These are phyloP conservation scores for Rallus limicola DNA, from an alignment of 2,113 vertebrate genomes.

Conservation along the genomic window DNA sequence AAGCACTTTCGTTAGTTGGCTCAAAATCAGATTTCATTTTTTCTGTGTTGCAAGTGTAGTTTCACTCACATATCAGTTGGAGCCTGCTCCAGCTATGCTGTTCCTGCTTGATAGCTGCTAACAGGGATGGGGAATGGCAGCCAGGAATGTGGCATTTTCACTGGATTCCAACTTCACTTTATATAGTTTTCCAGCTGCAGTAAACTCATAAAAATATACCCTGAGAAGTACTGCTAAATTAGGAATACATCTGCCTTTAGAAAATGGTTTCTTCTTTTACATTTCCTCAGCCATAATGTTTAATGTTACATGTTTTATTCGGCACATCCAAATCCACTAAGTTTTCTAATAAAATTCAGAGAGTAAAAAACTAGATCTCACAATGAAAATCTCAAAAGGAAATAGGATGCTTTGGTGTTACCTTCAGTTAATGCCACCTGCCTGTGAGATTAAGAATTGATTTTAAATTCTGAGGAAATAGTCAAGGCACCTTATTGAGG, in stretches of 20 bases:
- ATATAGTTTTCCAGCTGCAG: slow-evolving; percentile 8
- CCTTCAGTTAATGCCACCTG: not conserved
- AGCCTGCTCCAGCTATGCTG: not conserved
- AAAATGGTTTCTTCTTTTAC: not conserved
- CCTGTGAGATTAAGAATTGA: slow-evolving; percentile 7
- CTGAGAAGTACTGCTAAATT: not conserved
- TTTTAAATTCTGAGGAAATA: not conserved
- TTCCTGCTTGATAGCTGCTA: slow-evolving; percentile 21
- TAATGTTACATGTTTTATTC: not conserved
- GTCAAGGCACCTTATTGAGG: not conserved
- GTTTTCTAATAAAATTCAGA: not conserved
- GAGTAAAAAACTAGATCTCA: not conserved
- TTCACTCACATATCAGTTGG: not conserved
- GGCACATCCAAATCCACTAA: not conserved
- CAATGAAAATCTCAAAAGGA: not conserved
- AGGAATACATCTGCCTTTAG: not conserved
- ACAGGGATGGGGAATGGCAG: not conserved
- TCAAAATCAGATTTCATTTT: not conserved
- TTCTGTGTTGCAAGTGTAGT: not conserved
- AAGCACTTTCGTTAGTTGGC: not conserved
- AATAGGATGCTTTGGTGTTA: not conserved
- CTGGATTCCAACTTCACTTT: slow-evolving; percentile 15
- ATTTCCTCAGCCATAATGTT: not conserved
- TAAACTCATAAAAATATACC: not conserved
- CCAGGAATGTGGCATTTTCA: slow-evolving; percentile 21